These are phyloP conservation scores for Tortricodes alternella DNA, from an alignment of 2,888 invertebrate genomes.

Conservation along the genomic window DNA sequence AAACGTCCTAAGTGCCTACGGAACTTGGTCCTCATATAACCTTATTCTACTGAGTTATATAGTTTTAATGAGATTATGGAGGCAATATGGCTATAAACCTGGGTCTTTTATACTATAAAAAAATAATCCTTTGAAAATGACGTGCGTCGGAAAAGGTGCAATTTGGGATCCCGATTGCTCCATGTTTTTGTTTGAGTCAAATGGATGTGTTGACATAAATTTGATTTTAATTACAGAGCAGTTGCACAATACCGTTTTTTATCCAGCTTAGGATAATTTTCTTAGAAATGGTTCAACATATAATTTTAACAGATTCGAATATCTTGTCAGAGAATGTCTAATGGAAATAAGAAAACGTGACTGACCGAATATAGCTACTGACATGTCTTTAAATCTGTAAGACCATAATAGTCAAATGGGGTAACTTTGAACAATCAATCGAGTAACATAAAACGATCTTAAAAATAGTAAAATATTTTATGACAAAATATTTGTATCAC, in stretches of 20 bases:
- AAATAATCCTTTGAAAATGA: conserved; percentile 33
- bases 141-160: conserved; percentile 25
- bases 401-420: too few relatives aligned
- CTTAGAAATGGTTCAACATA: conserved; percentile 1
- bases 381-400: too few relatives aligned
- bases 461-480: too few relatives aligned
- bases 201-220: conserved; percentile 7
- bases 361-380: too few relatives aligned
- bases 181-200: conserved; percentile 4
- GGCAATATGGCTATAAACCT: conserved; percentile 61
- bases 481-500: too few relatives aligned
- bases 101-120: conserved; percentile 40
- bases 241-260: background rate
- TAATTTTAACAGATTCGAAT: background rate
- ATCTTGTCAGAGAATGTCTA: too few relatives aligned
- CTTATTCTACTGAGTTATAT: conserved; percentile 38
- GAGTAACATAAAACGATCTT: too few relatives aligned
- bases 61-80: conserved; percentile 72
- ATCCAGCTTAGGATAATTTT: background rate
- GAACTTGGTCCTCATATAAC: conserved; percentile 10
- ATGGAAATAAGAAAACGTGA: too few relatives aligned
- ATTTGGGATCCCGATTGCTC: conserved; percentile 1
- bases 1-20: conserved; percentile 14
- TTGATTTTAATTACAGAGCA: conserved; percentile 15
- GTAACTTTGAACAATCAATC: too few relatives aligned